Evolutionary conservation across 1,140 invertebrate species (phyloP).

Genomic region (Solen grandis): DNA sequence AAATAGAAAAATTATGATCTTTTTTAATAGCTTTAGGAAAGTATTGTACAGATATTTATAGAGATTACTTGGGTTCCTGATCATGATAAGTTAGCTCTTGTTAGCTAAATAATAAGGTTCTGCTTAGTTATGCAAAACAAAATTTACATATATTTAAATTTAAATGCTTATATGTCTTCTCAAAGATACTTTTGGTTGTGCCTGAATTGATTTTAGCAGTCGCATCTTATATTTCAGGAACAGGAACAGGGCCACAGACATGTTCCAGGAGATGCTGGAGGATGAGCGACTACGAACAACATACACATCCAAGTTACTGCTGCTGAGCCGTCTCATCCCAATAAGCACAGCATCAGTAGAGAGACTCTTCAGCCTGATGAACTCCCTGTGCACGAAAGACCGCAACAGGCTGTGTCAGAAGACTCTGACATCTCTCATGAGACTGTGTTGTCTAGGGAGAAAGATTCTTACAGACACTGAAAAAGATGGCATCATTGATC

Average conservation of each 20-base stretch:
- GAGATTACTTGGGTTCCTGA: no score
- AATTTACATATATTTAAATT: no score
- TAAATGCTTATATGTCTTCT: no score
- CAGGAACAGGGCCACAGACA: background rate
- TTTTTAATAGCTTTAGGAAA: no score
- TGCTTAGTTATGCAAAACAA: no score
- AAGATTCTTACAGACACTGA: background rate
- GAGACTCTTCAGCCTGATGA: constrained; percentile 28
- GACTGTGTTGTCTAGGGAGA: background rate
- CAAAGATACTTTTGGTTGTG: background rate
- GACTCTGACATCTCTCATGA: background rate
- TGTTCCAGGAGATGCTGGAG: constrained; percentile 9
- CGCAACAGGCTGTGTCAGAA: constrained; percentile 5
- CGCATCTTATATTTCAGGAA: constrained; percentile 13
- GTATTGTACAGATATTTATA: no score
- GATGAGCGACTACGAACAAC: constrained; percentile 1
- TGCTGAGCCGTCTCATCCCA: constrained; percentile 11
- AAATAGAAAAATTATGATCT: no score
- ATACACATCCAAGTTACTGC: constrained; percentile 6
- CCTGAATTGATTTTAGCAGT: background rate
- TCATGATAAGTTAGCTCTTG: no score
- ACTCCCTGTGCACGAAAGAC: background rate
- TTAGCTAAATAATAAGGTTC: no score
- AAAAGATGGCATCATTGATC: background rate
- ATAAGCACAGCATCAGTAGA: constrained; percentile 18